Evolutionary conservation across 2,888 invertebrate genomes (phyloP).

Genomic region (Hololepta plana): DNA sequence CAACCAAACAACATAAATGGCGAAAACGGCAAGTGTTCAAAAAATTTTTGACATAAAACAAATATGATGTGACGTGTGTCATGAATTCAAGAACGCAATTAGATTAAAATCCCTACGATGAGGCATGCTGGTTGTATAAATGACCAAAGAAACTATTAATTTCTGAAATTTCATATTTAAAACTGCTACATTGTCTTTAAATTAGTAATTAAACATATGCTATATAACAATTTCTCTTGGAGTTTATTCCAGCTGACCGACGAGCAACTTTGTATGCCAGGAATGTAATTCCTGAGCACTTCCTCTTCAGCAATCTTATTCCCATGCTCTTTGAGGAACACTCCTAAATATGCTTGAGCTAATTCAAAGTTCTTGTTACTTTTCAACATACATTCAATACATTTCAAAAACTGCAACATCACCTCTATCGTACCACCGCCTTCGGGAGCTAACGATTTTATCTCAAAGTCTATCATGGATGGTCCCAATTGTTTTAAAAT

Average conservation of each 20-base stretch:
- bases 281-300: conserved; percentile 34
- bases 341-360: conserved; percentile 71
- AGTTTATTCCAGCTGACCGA: conserved; percentile 44
- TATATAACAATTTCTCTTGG: conserved; percentile 52
- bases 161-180: too few species aligned
- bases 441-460: conserved; percentile 59
- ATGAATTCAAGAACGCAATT: too few species aligned
- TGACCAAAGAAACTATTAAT: too few species aligned
- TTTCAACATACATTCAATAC: conserved; percentile 50
- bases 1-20: too few species aligned
- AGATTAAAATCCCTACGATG: too few species aligned
- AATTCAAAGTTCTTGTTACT: conserved; percentile 76
- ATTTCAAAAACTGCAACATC: conserved; percentile 60
- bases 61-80: too few species aligned
- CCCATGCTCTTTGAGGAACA: conserved; percentile 72
- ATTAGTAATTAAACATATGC: conserved; percentile 56
- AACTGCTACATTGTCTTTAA: too few species aligned
- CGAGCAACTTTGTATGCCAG: conserved; percentile 38
- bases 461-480: conserved; percentile 72
- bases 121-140: too few species aligned
- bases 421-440: conserved; percentile 50
- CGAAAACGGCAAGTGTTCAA: too few species aligned
- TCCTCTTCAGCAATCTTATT: conserved; percentile 35
- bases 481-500: conserved; percentile 55
- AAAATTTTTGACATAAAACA: too few species aligned